Percentiles rank a stretch among this genome's conserved stretches.
Evolutionary conservation across 1,140 invertebrate species (phyloP).

Genomic region (Belonocnema kinseyi): DNA sequence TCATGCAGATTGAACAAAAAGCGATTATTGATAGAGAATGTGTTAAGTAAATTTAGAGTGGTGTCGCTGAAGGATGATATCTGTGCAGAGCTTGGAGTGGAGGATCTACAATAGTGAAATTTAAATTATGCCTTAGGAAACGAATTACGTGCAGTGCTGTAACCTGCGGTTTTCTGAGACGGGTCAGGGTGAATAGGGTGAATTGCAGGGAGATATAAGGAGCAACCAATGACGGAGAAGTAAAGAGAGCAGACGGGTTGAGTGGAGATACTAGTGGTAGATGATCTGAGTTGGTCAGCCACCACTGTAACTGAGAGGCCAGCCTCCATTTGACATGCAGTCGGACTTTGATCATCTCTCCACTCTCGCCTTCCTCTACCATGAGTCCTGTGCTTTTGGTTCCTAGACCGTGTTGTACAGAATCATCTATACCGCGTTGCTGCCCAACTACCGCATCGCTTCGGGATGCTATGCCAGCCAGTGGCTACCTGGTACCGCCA

Average conservation of each 20-base stretch:
- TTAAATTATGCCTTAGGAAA: slow-evolving; percentile 46
- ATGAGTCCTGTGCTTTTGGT: slow-evolving; percentile 38
- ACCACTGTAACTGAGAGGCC: slow-evolving; percentile 50
- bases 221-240: slow-evolving; percentile 19
- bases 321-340: slow-evolving; percentile 59
- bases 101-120: slow-evolving; percentile 42
- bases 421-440: slow-evolving; percentile 46
- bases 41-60: no score
- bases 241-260: slow-evolving; percentile 40
- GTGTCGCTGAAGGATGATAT: neutral
- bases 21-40: no score
- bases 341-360: slow-evolving; percentile 61
- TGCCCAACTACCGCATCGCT: slow-evolving; percentile 41
- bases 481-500: slow-evolving; percentile 49
- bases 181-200: neutral
- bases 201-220: neutral
- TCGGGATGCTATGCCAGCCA: neutral
- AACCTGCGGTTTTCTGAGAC: slow-evolving; percentile 30
- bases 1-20: no score
- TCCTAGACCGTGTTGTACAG: slow-evolving; percentile 41
- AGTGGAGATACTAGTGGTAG: slow-evolving; percentile 39
- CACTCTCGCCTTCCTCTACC: slow-evolving; percentile 48
- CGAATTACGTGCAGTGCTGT: slow-evolving; percentile 30
- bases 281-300: slow-evolving; percentile 57
- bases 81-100: slow-evolving; percentile 31